Base-by-base conservation (phyloP, 2,888 invertebrate species). In the Scrobipalpa atriplicella region DNA sequence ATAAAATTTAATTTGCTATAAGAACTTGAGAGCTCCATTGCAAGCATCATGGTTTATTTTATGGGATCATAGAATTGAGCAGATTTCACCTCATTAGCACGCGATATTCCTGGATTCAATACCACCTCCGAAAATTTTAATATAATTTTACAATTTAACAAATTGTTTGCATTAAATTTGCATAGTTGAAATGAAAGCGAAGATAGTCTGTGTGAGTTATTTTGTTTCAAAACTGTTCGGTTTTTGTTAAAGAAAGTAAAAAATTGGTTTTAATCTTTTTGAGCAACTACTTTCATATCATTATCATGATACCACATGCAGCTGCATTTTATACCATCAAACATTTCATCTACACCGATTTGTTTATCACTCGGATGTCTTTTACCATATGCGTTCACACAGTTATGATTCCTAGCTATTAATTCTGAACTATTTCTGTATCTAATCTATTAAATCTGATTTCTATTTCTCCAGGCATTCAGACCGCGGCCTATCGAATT, bases 31-130 rank as follows among this genome's bases (percentile, higher is more conserved):
- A 63, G 21, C n/a, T 36, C 56, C 41, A 56, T 63, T 66, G 43
- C 64, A 19, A 51, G 61, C 41, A 29, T n/a, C 36, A 7, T 38
- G 18, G 43, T 64, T 64, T 64, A 67, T 67, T 64, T 64, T 64
- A 67, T 67, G 16, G 64, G 60, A 66, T 67, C 65, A 58, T 60
- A 56, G 67, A 54, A 67, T 65, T 63, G 65, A 47, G 66, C 75
- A 77, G 75, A 80, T 79, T 77, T 77, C 71, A 74, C 79, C 82
- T 87, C 86, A 87, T 86, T 86, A 86, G 82, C 83, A 83, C 83
- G 81, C 82, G 52, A 63, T 52, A 63, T 21, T 18, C 36, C 52
- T 16, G 21, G 9, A 29, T 29, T 2, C 2, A 29, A 2, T 3
- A 29, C 29, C 29, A 3, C 5, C 29, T 29, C 29, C 5, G 29